These are phyloP conservation scores for Dryococelus australis DNA, from an alignment of 2,888 invertebrate genomes.

Conservation along the genomic window DNA sequence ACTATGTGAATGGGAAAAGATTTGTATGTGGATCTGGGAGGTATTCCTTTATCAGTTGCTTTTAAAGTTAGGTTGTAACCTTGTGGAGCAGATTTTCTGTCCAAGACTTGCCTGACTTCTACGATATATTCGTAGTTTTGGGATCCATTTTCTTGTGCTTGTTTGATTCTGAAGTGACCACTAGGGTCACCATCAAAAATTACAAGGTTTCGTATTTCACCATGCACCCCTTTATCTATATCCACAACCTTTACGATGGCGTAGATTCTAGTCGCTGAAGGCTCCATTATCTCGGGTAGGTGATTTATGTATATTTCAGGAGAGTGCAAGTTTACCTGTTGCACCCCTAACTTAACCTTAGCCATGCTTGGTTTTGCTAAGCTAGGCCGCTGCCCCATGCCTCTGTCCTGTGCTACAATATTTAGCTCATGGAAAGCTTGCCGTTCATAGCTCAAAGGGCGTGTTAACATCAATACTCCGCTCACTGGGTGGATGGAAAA, in stretches of 20 bases:
- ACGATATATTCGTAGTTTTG: constrained; percentile 77
- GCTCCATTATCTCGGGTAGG: constrained; percentile 81
- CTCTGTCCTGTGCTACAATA: constrained; percentile 86
- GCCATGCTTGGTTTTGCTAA: constrained; percentile 73
- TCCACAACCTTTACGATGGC: constrained; percentile 89
- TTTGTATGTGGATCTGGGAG: constrained; percentile 79
- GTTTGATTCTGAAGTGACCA: constrained; percentile 82
- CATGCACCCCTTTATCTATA: constrained; percentile 83
- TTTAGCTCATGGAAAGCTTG: constrained; percentile 74
- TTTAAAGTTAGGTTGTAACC: constrained; percentile 88
- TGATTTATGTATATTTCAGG: constrained; percentile 85
- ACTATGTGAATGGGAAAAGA: constrained; percentile 81
- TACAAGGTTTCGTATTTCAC: constrained; percentile 80
- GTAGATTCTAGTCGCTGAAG: constrained; percentile 83
- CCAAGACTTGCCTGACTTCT: constrained; percentile 77
- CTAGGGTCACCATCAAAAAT: constrained; percentile 91
- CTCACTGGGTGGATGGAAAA: constrained; percentile 94
- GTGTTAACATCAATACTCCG: constrained; percentile 84
- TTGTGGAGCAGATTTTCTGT: constrained; percentile 76
- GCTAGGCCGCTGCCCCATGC: constrained; percentile 64
- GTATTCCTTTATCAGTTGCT: constrained; percentile 84
- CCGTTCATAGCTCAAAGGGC: constrained; percentile 76
- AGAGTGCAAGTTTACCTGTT: constrained; percentile 83
- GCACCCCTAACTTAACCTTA: constrained; percentile 75
- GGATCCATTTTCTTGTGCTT: constrained; percentile 60